Evolutionary conservation across 2,888 invertebrate species (phyloP), one percentile per base, ranked within the genome.

Genomic region (Lithophane semibrunnea): DNA sequence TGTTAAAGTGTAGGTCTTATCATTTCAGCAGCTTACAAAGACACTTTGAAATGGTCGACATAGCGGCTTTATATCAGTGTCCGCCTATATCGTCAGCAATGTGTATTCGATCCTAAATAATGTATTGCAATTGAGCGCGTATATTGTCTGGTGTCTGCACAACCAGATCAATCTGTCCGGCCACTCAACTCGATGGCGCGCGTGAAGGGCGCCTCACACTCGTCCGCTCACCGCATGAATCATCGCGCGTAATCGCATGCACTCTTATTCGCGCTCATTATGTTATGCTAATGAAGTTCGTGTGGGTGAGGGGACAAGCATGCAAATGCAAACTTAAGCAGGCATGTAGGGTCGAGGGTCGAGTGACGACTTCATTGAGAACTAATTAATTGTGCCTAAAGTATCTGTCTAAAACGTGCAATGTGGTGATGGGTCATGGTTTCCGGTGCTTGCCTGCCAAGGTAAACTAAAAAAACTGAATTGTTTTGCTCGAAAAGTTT

Each of bases 261-360:
- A 73, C 73, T 80, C 75, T 72, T 73, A 68, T 77, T 54, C 49
- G 54, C 80, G 67, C 73, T 77, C 75, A 73, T 86, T 75, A 75
- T 74, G 76, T 64, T 79, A 84, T 83, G 84, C 80, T 86, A 88
- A 83, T 83, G 66, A 18, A 16, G 42, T 13, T 54, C 47, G 47
- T 63, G 49, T n/a, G 37, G 47, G 18, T 21, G 44, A n/a, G 49
- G 54, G 71, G 16, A 13, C 49, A 7, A 16, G 44, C 37, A 60
- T 76, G 77, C 77, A 60, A 67, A 70, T 85, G 80, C 75, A 81
- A 29, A 56, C n/a, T 42, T 37, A 60, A 60, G 68, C 61, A 37
- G 21, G 69, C 18, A n/a, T 4, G 52, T 16, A 8, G 29, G 29
- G 9, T 2, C 12, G 13, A 7, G 69, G 66, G 61, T 1, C 12